phyloP scores from a whole-genome alignment of 1,140 invertebrate species.

The Brachionus rubens region DNA sequence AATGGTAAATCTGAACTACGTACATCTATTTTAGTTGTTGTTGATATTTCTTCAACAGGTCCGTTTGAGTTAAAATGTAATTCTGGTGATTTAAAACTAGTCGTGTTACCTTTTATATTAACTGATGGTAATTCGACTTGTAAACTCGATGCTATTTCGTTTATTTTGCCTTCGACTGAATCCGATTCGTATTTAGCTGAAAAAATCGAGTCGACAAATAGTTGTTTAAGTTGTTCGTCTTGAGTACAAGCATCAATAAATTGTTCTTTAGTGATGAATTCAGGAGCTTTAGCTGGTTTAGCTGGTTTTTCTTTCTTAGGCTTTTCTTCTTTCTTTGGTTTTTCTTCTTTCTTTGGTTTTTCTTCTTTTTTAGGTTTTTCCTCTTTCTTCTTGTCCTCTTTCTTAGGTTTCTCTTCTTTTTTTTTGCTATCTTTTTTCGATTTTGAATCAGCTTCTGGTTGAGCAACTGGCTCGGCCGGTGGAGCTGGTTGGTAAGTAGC shows the following conservation, averaged over 20 bases:
- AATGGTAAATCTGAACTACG: background rate
- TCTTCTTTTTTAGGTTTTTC: background rate
- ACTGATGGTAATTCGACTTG: constrained; percentile 25
- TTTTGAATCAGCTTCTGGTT: background rate
- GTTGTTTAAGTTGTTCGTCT: constrained; percentile 36
- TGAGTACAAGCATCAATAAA: constrained; percentile 42
- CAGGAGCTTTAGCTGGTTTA: constrained; percentile 36
- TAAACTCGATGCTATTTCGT: constrained; percentile 10
- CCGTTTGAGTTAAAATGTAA: background rate
- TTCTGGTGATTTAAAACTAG: background rate
- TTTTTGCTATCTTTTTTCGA: background rate
- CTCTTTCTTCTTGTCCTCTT: constrained; percentile 10
- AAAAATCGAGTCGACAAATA: constrained; percentile 44
- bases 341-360: background rate
- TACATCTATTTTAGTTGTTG: constrained; percentile 6
- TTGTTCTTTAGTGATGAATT: constrained; percentile 41
- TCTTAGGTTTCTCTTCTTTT: constrained; percentile 4
- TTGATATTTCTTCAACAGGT: constrained; percentile 12
- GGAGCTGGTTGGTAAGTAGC: constrained; percentile 35
- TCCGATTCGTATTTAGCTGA: background rate
- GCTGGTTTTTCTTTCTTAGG: constrained; percentile 30
- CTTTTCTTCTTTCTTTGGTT: background rate
- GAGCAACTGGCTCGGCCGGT: background rate
- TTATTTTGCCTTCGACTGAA: background rate
- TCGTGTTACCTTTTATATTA: background rate